Conservation (phyloP, 2,797 vertebrate genomes). For the Babyrousa celebensis region DNA sequence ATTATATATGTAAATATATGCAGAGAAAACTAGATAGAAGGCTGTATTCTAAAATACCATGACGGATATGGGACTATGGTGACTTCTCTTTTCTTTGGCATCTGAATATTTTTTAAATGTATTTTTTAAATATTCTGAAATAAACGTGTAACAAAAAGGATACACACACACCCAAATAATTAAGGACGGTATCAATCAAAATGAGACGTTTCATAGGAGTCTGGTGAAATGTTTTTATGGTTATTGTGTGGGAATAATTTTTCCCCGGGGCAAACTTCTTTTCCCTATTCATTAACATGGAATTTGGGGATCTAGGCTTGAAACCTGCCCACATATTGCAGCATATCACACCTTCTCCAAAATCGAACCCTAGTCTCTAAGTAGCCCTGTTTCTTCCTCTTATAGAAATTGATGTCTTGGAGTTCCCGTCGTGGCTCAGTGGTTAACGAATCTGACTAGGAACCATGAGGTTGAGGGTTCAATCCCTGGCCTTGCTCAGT, state of each 20-base stretch:
- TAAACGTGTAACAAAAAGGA: background rate
- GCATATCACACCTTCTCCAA: background rate
- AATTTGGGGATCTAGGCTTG: background rate
- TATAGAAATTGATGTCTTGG: background rate
- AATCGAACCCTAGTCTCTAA: background rate
- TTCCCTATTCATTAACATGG: background rate
- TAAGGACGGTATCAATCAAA: background rate
- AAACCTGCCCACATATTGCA: background rate
- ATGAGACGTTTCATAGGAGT: background rate
- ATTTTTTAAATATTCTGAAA: constrained; percentile 9
- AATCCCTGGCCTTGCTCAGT: too few relatives aligned
- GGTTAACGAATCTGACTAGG: too few relatives aligned
- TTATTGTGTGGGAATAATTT: background rate
- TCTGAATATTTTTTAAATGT: constrained; percentile 6
- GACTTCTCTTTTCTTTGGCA: background rate
- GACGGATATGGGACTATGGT: background rate
- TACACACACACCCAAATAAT: background rate
- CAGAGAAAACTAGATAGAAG: constrained; percentile 32
- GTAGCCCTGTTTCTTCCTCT: background rate
- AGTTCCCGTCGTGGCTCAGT: too few relatives aligned
- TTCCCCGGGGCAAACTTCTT: background rate
- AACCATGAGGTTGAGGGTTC: too few relatives aligned
- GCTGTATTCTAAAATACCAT: background rate
- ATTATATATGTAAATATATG: constrained; percentile 38
- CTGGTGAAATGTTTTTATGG: background rate